Evolutionary conservation across 2,113 vertebrate genomes (phyloP).

Genomic region (Chloroceryle aenea): DNA sequence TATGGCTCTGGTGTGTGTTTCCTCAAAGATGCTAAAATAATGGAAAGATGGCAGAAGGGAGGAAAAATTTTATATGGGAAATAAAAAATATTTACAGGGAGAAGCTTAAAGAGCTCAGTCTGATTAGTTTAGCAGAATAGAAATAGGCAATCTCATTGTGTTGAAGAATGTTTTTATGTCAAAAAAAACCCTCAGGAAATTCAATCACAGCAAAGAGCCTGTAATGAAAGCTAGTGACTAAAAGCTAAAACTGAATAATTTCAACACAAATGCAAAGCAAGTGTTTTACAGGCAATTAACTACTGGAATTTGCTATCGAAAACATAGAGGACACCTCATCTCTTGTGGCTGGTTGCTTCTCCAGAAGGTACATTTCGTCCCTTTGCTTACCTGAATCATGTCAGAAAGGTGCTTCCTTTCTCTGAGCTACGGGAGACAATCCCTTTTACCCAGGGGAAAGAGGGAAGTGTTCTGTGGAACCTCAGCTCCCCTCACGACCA

Average conservation of each 20-base stretch:
- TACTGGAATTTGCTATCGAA: not conserved
- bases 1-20: not conserved
- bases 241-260: not conserved
- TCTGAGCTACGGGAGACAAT: too few relatives aligned
- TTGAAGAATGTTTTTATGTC: not conserved
- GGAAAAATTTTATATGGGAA: not conserved
- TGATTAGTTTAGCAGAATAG: not conserved
- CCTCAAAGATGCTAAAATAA: not conserved
- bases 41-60: not conserved
- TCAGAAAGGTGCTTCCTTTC: not conserved
- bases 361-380: not conserved
- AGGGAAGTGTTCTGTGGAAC: not conserved
- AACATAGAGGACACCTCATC: not conserved
- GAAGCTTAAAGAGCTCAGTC: not conserved
- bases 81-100: not conserved
- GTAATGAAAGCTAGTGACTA: not conserved
- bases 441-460: not conserved
- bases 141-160: not conserved
- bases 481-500: not conserved
- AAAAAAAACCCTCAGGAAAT: not conserved
- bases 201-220: not conserved
- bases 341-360: not conserved
- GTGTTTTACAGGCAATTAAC: not conserved
- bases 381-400: not conserved
- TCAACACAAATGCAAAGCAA: not conserved